Evolutionary conservation across 1,140 invertebrate genomes (phyloP).

Genomic region (Listronotus bonariensis): DNA sequence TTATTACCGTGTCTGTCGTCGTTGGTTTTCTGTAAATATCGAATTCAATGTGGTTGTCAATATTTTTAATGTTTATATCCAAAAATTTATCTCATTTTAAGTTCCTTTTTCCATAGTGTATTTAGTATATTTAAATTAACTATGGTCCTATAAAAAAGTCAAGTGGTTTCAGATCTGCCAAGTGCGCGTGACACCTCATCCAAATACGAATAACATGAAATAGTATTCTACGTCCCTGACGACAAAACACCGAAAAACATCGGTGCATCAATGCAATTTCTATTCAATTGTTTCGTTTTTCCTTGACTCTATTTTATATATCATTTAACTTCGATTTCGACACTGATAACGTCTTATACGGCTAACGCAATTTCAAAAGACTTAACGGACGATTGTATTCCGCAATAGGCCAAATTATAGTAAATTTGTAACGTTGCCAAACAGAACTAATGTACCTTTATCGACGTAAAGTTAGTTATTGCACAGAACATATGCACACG

Average conservation of each 20-base stretch:
- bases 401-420: constrained; percentile 16
- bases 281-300: constrained; percentile 6
- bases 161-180: too few species aligned
- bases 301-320: constrained; percentile 10
- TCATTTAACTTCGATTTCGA: neutral
- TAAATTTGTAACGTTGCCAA: constrained; percentile 12
- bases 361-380: neutral
- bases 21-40: too few species aligned
- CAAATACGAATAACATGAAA: too few species aligned
- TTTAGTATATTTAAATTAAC: too few species aligned
- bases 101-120: too few species aligned
- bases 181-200: too few species aligned
- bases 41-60: too few species aligned
- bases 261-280: neutral
- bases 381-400: constrained; percentile 7
- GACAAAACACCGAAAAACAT: neutral
- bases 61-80: too few species aligned
- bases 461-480: neutral
- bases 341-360: too few species aligned
- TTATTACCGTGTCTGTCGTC: too few species aligned
- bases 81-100: too few species aligned
- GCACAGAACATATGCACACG: constrained; percentile 8
- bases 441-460: constrained; percentile 14
- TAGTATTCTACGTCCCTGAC: neutral
- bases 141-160: too few species aligned